Evolutionary conservation across 30 jellyfish, hydroid and myxozoan genomes (phyloP).

Genomic region (Morbakka virulenta): DNA sequence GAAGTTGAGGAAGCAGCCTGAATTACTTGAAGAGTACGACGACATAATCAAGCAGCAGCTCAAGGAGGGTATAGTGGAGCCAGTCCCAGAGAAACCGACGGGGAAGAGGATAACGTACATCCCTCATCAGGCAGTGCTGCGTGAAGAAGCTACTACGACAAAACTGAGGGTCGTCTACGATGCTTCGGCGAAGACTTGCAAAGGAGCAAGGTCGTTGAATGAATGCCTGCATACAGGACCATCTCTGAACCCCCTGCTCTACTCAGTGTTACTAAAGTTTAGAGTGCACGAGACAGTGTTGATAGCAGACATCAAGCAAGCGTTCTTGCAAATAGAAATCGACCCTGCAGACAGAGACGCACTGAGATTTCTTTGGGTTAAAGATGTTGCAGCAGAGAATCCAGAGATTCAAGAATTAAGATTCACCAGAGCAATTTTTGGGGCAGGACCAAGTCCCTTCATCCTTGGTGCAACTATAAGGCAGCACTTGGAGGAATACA

Average conservation of each 20-base stretch:
- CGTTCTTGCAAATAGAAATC: background rate
- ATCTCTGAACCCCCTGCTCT: background rate
- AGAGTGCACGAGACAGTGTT: background rate
- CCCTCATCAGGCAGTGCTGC: conserved; percentile 33
- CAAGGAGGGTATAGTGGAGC: conserved; percentile 43
- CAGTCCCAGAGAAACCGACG: conserved; percentile 20
- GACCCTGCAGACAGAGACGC: background rate
- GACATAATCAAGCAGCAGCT: conserved; percentile 40
- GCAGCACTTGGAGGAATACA: background rate
- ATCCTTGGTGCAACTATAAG: background rate
- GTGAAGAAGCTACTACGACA: conserved; percentile 54
- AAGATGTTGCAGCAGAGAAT: background rate
- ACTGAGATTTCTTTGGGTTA: background rate
- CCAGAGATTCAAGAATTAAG: background rate
- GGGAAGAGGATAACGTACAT: conserved; percentile 32
- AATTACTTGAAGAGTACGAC: background rate
- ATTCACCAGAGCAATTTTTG: background rate
- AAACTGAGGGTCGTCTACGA: conserved; percentile 12
- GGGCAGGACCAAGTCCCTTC: background rate
- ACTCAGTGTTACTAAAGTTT: background rate
- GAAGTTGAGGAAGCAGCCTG: background rate
- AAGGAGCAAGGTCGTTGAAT: background rate
- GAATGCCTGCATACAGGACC: conserved; percentile 1
- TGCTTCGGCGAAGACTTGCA: conserved; percentile 1
- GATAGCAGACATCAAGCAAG: background rate